phyloP scores from a whole-genome alignment of 2,797 vertebrate genomes.

The Harpagifer antarcticus region DNA sequence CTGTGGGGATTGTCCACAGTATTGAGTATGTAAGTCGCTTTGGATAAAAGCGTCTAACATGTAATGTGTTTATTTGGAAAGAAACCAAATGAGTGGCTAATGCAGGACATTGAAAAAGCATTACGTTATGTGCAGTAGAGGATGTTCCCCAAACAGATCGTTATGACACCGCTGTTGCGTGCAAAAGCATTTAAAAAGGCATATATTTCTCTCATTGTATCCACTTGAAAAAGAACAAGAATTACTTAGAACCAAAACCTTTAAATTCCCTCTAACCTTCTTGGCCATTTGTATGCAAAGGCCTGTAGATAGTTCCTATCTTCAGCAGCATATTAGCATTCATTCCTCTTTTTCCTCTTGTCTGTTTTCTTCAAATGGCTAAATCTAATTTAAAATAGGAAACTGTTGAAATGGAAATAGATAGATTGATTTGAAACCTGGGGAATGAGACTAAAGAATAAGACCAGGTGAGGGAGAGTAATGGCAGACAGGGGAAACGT shows the following conservation, averaged over 20 bases:
- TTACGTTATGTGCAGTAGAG: background rate
- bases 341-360: constrained; percentile 29
- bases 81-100: background rate
- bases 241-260: background rate
- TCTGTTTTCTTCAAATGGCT: constrained; percentile 25
- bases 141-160: background rate
- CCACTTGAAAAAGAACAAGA: background rate
- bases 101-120: background rate
- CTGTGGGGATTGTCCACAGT: no score
- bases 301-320: background rate
- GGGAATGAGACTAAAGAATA: constrained; percentile 19
- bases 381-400: constrained; percentile 47
- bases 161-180: no score
- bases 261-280: background rate
- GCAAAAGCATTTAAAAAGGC: background rate
- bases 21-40: no score
- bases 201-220: background rate
- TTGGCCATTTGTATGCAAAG: constrained; percentile 25
- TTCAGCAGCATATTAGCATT: constrained; percentile 39
- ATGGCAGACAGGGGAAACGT: background rate
- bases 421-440: constrained; percentile 16
- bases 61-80: background rate
- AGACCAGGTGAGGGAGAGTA: background rate
- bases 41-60: no score
- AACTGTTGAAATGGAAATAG: constrained; percentile 38